Evolutionary conservation across 1,140 invertebrate genomes (phyloP), one percentile per base, ranked within the genome.

Genomic region (Caenorhabditis elegans): DNA sequence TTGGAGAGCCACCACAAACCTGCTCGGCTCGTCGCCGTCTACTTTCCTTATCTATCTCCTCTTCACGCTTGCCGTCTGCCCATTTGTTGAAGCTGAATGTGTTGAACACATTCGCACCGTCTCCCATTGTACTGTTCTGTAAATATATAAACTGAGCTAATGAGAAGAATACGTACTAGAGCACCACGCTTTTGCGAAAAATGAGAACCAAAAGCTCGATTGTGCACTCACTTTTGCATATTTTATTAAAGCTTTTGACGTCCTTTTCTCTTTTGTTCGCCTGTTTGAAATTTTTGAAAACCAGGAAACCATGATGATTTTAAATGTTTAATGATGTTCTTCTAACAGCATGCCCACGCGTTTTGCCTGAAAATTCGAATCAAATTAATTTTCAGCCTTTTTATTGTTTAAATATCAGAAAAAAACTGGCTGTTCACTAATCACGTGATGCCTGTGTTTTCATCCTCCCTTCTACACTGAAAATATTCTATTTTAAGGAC

Each of bases 41-140:
- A 10, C 36, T 70, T 24, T 81, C 79, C 65, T 81, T 81, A 53
- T 81, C 79, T 39, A 81, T 51, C 24, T 81, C 79, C 65, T 81
- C 79, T 36, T 81, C 79, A 17, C 60, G 60, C 79, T 81, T 81
- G 31, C 43, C 43, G 22, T 81, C 79, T 43, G 79, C 79, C 79
- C 79, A 81, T 81, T 81, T 81, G 24, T 70, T 70, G 65, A 81
- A 81, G 19, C 55, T 75, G 65, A 81, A 81, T 43, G 79, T 70
- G 26, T 81, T 81, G 79, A 81, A 81, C 26, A 81, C 79, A 46
- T 81, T 81, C 3, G 79, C 79, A 3, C 46, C 77, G n/a, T 78
- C 77, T 49, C 77, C 77, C 77, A 78, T 78, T 19, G 19, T 34
- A 70, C 15, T 31, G 26, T 24, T 53, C 8, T 10, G 8, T 26